Conservation (phyloP, 2,888 invertebrate genomes). For the Orgyia antiqua region DNA sequence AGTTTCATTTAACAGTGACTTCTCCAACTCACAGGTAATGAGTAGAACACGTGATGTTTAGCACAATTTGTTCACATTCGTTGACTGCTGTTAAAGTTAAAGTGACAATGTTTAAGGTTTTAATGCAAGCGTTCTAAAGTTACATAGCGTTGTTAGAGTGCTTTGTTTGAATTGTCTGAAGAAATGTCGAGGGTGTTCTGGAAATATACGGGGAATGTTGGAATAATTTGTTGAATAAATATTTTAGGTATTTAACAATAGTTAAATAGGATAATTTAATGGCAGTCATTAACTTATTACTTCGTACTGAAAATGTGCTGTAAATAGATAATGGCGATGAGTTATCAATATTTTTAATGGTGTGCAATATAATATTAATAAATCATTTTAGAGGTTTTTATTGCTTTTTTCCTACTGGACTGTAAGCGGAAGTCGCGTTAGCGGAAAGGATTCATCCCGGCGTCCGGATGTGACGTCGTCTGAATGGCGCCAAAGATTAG, state of each 20-base stretch:
- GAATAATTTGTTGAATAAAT: no score
- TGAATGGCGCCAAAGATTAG: constrained; percentile 44
- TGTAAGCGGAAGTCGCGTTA: constrained; percentile 35
- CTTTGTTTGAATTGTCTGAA: constrained; percentile 2
- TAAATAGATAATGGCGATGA: no score
- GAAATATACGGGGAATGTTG: not conserved
- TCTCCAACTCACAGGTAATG: constrained; percentile 46
- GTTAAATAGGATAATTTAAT: no score
- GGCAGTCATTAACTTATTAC: no score
- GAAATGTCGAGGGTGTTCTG: not conserved
- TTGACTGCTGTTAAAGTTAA: constrained; percentile 27
- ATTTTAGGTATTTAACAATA: no score
- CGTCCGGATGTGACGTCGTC: constrained; percentile 43
- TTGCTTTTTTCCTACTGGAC: constrained; percentile 22
- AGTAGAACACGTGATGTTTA: constrained; percentile 34
- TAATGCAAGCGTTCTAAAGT: constrained; percentile 14
- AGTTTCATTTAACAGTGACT: constrained; percentile 41
- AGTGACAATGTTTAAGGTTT: constrained; percentile 14
- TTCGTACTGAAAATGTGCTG: no score
- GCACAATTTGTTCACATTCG: constrained; percentile 40
- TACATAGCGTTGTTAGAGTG: constrained; percentile 4
- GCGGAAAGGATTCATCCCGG: constrained; percentile 37
- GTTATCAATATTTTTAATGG: no score
- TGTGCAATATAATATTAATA: no score
- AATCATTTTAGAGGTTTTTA: constrained; percentile 17